Evolutionary conservation across 1,140 invertebrate genomes (phyloP).

Genomic region (Drosophila navojoa): DNA sequence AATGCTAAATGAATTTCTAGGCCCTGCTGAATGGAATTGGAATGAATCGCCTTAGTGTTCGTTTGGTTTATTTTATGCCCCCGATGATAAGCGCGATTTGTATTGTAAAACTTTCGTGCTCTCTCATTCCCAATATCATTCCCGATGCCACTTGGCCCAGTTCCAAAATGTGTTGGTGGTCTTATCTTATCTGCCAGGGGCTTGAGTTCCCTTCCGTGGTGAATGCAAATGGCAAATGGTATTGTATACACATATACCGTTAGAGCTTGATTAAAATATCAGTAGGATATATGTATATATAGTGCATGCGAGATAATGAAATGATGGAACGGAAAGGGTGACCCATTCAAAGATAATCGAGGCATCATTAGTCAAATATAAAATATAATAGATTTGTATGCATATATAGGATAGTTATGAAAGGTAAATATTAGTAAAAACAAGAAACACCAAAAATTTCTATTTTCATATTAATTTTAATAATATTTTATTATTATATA

Average conservation of each 20-base stretch:
- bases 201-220: conserved; percentile 3
- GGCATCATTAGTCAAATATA: conserved; percentile 3
- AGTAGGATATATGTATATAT: conserved; percentile 14
- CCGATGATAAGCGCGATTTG: conserved; percentile 28
- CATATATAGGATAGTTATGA: too few species aligned
- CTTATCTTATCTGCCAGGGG: conserved; percentile 38
- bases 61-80: conserved; percentile 1
- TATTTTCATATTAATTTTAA: too few species aligned
- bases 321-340: neutral
- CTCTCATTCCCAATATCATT: conserved; percentile 10
- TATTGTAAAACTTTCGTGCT: conserved; percentile 7
- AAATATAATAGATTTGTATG: neutral
- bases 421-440: too few species aligned
- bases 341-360: neutral
- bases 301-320: conserved; percentile 35
- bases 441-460: too few species aligned
- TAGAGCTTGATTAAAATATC: conserved; percentile 33
- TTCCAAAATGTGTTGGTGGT: conserved; percentile 5
- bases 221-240: conserved; percentile 46
- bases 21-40: neutral
- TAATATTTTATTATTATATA: too few species aligned
- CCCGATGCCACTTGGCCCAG: conserved; percentile 23
- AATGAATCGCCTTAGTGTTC: conserved; percentile 21
- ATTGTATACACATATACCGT: neutral
- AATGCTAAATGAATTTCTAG: conserved; percentile 37